phyloP scores from a whole-genome alignment of 2,113 vertebrate genomes.

The Aphyosemion australe region DNA sequence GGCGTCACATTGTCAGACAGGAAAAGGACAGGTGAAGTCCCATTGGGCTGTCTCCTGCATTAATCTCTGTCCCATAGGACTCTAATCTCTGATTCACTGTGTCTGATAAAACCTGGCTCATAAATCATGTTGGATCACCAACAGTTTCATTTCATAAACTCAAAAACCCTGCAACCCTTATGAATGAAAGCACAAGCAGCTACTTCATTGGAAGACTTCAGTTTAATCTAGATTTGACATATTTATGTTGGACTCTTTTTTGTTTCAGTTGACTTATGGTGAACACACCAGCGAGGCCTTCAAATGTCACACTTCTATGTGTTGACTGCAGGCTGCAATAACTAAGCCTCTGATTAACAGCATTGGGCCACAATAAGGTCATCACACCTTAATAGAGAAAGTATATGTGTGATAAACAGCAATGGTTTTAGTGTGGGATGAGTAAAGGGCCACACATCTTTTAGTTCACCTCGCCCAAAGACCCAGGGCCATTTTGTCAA shows the following conservation, averaged over 20 bases:
- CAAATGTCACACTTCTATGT: not conserved
- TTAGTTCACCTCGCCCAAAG: conserved; percentile 42
- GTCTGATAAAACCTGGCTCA: not conserved
- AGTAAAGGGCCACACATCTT: conserved; percentile 28
- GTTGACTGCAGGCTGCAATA: not conserved
- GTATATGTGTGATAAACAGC: conserved; percentile 41
- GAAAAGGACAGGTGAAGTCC: too few relatives aligned
- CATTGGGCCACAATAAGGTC: not conserved
- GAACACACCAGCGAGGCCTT: not conserved
- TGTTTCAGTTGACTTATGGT: not conserved
- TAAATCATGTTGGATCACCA: not conserved
- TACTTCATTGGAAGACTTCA: not conserved
- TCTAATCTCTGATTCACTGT: not conserved
- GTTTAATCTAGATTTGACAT: not conserved
- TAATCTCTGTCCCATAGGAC: not conserved
- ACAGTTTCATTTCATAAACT: too few relatives aligned
- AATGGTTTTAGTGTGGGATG: conserved; percentile 28
- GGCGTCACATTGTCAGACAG: not conserved
- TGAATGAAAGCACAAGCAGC: not conserved
- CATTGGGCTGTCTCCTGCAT: not conserved
- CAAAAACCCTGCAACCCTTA: too few relatives aligned
- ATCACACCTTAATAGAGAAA: conserved; percentile 18
- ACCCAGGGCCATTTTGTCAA: conserved; percentile 63
- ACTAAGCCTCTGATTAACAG: not conserved
- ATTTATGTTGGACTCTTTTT: not conserved